phyloP scores from a whole-genome alignment of 1,140 invertebrate species.

The Anoplophora glabripennis region DNA sequence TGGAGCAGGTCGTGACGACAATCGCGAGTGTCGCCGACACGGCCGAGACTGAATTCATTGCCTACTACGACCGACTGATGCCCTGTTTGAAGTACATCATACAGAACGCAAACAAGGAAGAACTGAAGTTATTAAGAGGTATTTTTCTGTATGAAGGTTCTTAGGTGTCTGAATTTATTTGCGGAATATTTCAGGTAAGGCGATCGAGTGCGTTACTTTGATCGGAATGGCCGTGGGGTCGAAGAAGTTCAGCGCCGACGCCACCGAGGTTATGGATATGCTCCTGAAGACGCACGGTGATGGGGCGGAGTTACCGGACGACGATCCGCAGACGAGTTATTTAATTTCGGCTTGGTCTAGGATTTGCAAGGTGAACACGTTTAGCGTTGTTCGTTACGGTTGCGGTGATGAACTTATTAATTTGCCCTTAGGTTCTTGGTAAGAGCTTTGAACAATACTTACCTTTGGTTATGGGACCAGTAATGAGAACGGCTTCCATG shows the following conservation, averaged over 20 bases:
- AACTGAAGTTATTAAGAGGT: constrained; percentile 85
- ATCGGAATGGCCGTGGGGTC: constrained; percentile 95
- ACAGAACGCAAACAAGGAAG: constrained; percentile 83
- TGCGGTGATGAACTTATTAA: not conserved
- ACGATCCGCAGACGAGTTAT: constrained; percentile 97
- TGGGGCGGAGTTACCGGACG: constrained; percentile 77
- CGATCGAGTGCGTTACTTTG: constrained; percentile 90
- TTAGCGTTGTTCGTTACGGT: not conserved
- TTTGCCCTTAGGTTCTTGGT: constrained; percentile 51
- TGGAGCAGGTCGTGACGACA: constrained; percentile 97
- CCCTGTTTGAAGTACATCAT: constrained; percentile 98
- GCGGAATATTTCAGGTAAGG: constrained; percentile 41
- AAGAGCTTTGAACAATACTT: constrained; percentile 96
- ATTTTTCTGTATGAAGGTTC: not conserved
- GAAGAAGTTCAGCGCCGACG: constrained; percentile 93
- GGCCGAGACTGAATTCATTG: constrained; percentile 91
- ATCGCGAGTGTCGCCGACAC: constrained; percentile 99
- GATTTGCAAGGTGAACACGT: constrained; percentile 84
- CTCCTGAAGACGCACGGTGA: constrained; percentile 87
- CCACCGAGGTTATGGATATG: constrained; percentile 95
- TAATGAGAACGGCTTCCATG: constrained; percentile 91
- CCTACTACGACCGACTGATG: constrained; percentile 84
- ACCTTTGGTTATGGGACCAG: constrained; percentile 95
- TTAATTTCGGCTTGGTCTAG: constrained; percentile 98
- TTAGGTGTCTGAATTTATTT: constrained; percentile 9